Evolutionary conservation across 2,113 vertebrate species (phyloP).

Genomic region (Philantomba maxwellii): DNA sequence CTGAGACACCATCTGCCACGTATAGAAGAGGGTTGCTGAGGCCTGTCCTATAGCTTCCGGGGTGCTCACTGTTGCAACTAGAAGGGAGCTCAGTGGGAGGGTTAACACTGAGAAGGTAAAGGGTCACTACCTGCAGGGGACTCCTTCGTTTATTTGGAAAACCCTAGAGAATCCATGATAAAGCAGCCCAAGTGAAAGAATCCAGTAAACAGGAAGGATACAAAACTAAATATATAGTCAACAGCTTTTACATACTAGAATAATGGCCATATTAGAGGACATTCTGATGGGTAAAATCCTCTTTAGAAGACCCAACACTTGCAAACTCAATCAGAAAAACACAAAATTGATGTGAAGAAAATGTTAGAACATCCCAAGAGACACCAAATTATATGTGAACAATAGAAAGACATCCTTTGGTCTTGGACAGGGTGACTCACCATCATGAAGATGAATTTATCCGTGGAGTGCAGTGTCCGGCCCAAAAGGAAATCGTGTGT

Average conservation of each 20-base stretch:
- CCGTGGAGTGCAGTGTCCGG: rapidly evolving
- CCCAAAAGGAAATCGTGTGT: not conserved
- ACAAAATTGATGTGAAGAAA: not conserved
- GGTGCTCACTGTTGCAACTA: not conserved
- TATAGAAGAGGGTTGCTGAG: not conserved
- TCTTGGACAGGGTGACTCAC: not conserved
- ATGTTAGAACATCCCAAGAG: not conserved
- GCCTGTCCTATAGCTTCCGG: rapidly evolving
- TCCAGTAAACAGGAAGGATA: not conserved
- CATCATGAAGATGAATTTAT: rapidly evolving
- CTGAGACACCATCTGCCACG: too few species aligned
- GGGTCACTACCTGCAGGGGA: not conserved
- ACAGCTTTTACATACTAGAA: not conserved
- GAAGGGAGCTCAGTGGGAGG: not conserved
- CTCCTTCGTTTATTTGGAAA: rapidly evolving
- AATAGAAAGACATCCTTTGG: not conserved
- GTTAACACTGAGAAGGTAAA: rapidly evolving
- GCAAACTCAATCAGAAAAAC: not conserved
- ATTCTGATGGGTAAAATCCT: not conserved
- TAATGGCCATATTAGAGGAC: not conserved
- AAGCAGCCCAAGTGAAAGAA: not conserved
- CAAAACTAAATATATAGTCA: not conserved
- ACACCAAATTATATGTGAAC: not conserved
- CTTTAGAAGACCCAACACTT: not conserved
- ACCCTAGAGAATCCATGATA: not conserved